Evolutionary conservation across 2,888 invertebrate species (phyloP).

Genomic region (Sarcophaga carnaria): DNA sequence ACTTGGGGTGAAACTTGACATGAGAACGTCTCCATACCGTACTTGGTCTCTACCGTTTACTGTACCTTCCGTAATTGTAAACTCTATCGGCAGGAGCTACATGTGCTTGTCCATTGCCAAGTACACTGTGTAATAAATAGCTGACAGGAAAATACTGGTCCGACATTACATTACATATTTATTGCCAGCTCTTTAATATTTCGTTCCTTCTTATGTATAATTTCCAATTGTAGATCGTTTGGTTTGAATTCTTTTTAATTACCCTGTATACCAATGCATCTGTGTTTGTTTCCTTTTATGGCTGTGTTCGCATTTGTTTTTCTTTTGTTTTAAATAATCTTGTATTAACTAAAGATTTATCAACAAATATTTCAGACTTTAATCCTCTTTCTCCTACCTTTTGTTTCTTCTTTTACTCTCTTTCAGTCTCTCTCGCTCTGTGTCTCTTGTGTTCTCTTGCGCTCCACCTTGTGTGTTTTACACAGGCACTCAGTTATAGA

Average conservation of each 20-base stretch:
- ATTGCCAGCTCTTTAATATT: too few species aligned
- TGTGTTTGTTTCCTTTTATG: not conserved
- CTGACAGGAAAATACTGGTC: too few species aligned
- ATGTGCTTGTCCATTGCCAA: too few species aligned
- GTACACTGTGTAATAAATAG: too few species aligned
- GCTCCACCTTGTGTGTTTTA: not conserved
- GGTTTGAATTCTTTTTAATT: conserved; percentile 3
- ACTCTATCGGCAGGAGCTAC: too few species aligned
- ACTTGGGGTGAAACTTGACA: too few species aligned
- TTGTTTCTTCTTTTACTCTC: not conserved
- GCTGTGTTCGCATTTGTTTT: conserved; percentile 24
- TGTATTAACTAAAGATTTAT: conserved; percentile 57
- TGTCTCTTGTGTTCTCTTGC: not conserved
- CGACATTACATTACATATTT: too few species aligned
- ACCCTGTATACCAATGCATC: not conserved
- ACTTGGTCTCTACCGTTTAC: too few species aligned
- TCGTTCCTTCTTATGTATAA: too few species aligned
- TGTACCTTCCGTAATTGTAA: too few species aligned
- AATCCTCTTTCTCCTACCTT: too few species aligned
- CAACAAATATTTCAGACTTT: not conserved
- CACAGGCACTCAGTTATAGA: conserved; percentile 7
- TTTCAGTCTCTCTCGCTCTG: not conserved
- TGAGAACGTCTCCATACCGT: too few species aligned
- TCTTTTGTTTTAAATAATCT: conserved; percentile 32
- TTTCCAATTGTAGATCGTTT: not conserved